These are phyloP conservation scores for Melanotaenia parkinsoni DNA, from an alignment of 2,797 vertebrate species.

Conservation along the genomic window DNA sequence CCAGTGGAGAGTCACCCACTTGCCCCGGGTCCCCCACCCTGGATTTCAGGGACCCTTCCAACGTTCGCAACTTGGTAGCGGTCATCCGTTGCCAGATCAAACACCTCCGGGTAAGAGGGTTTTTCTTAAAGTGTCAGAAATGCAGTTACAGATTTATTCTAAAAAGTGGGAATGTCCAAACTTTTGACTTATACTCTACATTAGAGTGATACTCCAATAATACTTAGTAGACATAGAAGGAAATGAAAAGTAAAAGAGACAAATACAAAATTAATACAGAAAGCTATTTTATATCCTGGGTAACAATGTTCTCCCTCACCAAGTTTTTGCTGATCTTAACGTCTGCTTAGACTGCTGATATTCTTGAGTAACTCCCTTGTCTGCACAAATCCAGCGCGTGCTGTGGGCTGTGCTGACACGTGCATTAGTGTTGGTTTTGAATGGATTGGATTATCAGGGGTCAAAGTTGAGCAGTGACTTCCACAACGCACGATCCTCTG, in stretches of 20 bases:
- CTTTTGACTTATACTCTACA: background rate
- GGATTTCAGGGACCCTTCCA: slow-evolving; percentile 86
- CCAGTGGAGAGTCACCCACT: slow-evolving; percentile 72
- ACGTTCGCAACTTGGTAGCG: slow-evolving; percentile 83
- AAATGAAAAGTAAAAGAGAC: slow-evolving; percentile 6
- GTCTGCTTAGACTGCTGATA: slow-evolving; percentile 46
- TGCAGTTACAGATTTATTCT: background rate
- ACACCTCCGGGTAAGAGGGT: slow-evolving; percentile 83
- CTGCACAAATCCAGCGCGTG: slow-evolving; percentile 51
- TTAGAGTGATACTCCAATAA: background rate
- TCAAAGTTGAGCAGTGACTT: slow-evolving; percentile 44
- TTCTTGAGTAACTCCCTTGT: slow-evolving; percentile 40
- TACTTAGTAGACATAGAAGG: background rate
- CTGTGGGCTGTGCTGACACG: slow-evolving; percentile 42
- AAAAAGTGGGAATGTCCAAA: background rate
- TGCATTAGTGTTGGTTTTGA: slow-evolving; percentile 50
- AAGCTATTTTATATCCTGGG: background rate
- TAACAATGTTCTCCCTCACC: slow-evolving; percentile 11
- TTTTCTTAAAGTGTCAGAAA: background rate
- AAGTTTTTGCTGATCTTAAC: slow-evolving; percentile 30
- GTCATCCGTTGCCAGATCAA: slow-evolving; percentile 89
- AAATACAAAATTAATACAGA: background rate
- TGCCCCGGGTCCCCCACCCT: slow-evolving; percentile 86
- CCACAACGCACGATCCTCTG: slow-evolving; percentile 38
- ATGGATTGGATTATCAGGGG: slow-evolving; percentile 60